Base-by-base conservation (phyloP, 2,888 invertebrate genomes). In the Yponomeuta evonymella region DNA sequence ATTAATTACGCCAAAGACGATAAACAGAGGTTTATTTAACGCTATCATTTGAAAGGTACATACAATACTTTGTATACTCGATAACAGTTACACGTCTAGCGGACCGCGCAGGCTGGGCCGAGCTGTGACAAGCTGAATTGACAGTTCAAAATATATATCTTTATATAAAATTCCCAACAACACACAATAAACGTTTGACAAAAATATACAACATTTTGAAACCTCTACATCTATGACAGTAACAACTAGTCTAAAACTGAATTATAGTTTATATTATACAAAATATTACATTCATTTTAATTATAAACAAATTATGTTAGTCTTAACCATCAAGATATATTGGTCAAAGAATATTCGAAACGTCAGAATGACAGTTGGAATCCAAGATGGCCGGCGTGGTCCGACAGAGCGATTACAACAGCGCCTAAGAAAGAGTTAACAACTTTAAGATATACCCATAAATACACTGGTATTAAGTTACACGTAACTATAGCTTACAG, bases 351-450 rank as follows among this genome's bases (percentile, higher is more conserved):
- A 70, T 62, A 68, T 63, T 58, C 23, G 29, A 64, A 36, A 70
- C 64, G 64, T 70, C 51, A 70, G 33, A 67, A 67, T 51, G 67
- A 68, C 63, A 67, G 63, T 62, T 64, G 63, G 48, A 62, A 63
- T 63, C n/a, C 63, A 68, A 69, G 33, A 70, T 67, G 71, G 71
- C 70, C 86, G 85, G 78, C 86, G 86, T 85, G 79, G 74, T 75
- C 80, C 85, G 80, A 75, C 68, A 81, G 83, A 85, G 78, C 84
- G 30, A 83, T 76, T 85, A 88, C 90, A 92, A 91, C 91, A 89
- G 89, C 88, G 87, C 90, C 92, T 92, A 92, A 89, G 90, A 91
- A 92, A 90, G 90, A 92, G 90, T 87, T 91, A 92, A 92, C 92
- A 92, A 90, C 85, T 80, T 79, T 86, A 87, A 83, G 84, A 88